A percentile compares a stretch with the other conserved stretches of the same genome.
These are phyloP conservation scores for Axinella damicornis DNA, from an alignment of 37 sponge, comb jelly and placozoan genomes.

Conservation along the genomic window DNA sequence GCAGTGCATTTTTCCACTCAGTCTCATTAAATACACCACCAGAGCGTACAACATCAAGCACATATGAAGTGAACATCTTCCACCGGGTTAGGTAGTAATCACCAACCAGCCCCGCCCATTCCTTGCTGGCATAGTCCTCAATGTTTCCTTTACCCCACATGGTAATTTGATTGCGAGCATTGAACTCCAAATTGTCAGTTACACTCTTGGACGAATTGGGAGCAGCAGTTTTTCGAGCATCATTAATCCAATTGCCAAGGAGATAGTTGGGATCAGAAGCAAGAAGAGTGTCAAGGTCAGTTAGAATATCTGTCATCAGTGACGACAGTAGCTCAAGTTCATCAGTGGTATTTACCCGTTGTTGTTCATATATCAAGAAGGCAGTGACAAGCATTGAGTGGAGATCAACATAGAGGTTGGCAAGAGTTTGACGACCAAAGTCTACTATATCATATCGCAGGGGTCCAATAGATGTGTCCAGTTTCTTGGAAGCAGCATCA, in stretches of 20 bases:
- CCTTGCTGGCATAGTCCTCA: conserved; percentile 77
- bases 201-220: not conserved
- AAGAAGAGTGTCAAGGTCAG: conserved; percentile 42
- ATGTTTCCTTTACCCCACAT: conserved; percentile 86
- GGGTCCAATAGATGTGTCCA: conserved; percentile 36
- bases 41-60: no score
- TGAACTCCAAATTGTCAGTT: conserved; percentile 44
- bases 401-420: conserved; percentile 40
- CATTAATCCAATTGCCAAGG: conserved; percentile 67
- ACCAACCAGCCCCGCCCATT: conserved; percentile 70
- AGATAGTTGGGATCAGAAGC: conserved; percentile 60
- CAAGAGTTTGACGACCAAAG: conserved; percentile 56
- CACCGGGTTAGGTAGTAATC: conserved; percentile 65
- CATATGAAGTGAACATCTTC: conserved; percentile 62
- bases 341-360: no score
- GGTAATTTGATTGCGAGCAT: conserved; percentile 85
- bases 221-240: conserved; percentile 44
- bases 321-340: no score
- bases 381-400: no score
- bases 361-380: no score
- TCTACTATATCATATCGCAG: conserved; percentile 71
- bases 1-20: no score
- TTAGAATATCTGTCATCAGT: conserved; percentile 35
- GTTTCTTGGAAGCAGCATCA: not conserved
- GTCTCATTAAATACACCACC: no score